phyloP scores from a whole-genome alignment of 2,888 invertebrate species.

The Pheosia gnoma region DNA sequence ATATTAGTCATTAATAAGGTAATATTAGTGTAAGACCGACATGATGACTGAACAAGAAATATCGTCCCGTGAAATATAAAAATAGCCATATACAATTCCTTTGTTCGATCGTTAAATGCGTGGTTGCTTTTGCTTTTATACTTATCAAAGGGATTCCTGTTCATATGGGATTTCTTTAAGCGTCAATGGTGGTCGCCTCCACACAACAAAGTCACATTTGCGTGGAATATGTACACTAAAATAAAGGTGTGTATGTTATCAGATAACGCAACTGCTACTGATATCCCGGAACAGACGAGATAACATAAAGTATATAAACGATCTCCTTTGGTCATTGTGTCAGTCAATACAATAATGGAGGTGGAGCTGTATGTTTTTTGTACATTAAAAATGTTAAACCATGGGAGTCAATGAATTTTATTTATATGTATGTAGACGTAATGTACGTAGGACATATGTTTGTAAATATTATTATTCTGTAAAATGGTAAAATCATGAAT shows the following conservation, averaged over 20 bases:
- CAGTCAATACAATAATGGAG: conserved; percentile 53
- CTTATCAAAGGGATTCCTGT: not conserved
- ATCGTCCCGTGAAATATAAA: conserved; percentile 7
- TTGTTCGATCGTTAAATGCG: not conserved
- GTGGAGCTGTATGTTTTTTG: conserved; percentile 67
- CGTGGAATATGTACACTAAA: conserved; percentile 19
- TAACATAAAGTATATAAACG: not conserved
- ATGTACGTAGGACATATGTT: conserved; percentile 76
- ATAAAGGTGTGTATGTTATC: not conserved
- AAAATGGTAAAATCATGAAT: conserved; percentile 83
- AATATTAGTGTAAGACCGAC: conserved; percentile 41
- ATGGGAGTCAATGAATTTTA: conserved; percentile 82
- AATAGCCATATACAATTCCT: not conserved
- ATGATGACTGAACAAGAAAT: conserved; percentile 47
- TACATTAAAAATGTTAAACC: conserved; percentile 70
- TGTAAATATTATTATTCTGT: conserved; percentile 83
- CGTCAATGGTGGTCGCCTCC: not conserved
- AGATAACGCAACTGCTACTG: not conserved
- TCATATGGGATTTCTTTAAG: not conserved
- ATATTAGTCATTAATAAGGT: conserved; percentile 60
- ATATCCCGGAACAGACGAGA: not conserved
- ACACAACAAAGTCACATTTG: conserved; percentile 10
- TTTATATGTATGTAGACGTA: conserved; percentile 81
- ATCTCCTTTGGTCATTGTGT: conserved; percentile 53
- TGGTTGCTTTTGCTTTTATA: not conserved